These are phyloP conservation scores for Amblyjoppa fuscipennis DNA, from an alignment of 2,888 invertebrate genomes.

Conservation along the genomic window DNA sequence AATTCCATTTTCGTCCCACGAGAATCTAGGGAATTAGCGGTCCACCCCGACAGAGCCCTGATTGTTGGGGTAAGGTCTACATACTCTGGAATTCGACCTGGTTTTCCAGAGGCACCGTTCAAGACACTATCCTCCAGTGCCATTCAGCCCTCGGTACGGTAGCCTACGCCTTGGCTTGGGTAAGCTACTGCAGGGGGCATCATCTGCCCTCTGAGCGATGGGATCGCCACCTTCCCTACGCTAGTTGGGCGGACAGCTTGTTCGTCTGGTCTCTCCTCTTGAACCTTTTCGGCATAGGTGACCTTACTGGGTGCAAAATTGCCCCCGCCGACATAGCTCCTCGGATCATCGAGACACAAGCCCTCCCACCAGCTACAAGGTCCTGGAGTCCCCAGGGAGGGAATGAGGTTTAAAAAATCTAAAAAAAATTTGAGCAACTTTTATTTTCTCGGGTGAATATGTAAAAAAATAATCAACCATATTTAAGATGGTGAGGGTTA, in stretches of 20 bases:
- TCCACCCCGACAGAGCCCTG: slow-evolving; percentile 22
- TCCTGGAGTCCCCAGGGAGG: too few species aligned
- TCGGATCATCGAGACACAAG: too few species aligned
- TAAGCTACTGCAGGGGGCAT: neutral
- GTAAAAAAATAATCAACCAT: too few species aligned
- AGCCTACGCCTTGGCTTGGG: slow-evolving; percentile 31
- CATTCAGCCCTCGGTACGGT: slow-evolving; percentile 50
- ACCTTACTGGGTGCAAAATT: too few species aligned
- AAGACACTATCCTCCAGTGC: slow-evolving; percentile 48
- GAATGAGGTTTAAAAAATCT: too few species aligned
- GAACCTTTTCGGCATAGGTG: too few species aligned
- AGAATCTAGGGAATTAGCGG: slow-evolving; percentile 11
- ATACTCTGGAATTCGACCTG: slow-evolving; percentile 39
- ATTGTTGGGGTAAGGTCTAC: slow-evolving; percentile 30
- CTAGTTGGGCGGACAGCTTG: neutral
- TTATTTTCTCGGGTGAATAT: too few species aligned
- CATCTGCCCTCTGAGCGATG: neutral
- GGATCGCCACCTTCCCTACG: slow-evolving; percentile 26
- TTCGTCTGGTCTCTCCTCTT: too few species aligned
- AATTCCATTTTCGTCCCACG: slow-evolving; percentile 17
- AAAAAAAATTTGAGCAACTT: too few species aligned
- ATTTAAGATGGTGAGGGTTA: too few species aligned
- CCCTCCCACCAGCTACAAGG: too few species aligned
- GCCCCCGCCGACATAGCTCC: too few species aligned
- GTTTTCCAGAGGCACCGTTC: slow-evolving; percentile 35